These are phyloP conservation scores for Setophaga petechia DNA, from an alignment of 2,113 vertebrate species.

Conservation along the genomic window DNA sequence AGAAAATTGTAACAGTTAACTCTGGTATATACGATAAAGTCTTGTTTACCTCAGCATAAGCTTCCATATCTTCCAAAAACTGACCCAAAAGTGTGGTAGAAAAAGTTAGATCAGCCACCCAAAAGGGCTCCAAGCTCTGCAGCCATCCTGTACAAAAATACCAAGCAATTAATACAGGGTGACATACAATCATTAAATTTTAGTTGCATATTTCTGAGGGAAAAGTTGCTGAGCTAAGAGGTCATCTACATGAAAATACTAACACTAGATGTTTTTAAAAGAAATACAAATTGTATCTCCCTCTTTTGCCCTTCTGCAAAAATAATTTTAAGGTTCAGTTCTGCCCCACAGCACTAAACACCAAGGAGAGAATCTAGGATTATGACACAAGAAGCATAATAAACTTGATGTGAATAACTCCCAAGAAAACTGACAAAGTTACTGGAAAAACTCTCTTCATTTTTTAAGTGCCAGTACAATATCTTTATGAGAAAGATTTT, in stretches of 20 bases:
- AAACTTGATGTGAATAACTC: background rate
- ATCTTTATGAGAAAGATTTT: background rate
- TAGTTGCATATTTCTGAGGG: background rate
- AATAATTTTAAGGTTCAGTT: background rate
- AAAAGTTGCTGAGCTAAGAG: background rate
- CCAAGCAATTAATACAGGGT: background rate
- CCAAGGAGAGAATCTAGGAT: background rate
- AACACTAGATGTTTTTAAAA: background rate
- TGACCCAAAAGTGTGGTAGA: conserved; percentile 96
- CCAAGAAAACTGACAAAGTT: background rate
- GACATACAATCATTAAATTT: background rate
- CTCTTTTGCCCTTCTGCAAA: background rate
- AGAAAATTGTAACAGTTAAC: background rate
- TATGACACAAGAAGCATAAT: background rate
- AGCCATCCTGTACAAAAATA: conserved; percentile 85
- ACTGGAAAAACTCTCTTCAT: background rate
- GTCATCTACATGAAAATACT: background rate
- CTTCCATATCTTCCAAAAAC: conserved; percentile 99
- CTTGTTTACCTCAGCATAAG: conserved; percentile 90
- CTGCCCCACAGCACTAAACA: background rate
- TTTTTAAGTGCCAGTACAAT: background rate
- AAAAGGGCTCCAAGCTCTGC: conserved; percentile 98
- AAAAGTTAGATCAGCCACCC: conserved; percentile 98
- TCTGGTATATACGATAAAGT: background rate
- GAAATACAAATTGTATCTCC: background rate